phyloP scores from a whole-genome alignment of 2,797 vertebrate species.

The Ceyx erithaca region DNA sequence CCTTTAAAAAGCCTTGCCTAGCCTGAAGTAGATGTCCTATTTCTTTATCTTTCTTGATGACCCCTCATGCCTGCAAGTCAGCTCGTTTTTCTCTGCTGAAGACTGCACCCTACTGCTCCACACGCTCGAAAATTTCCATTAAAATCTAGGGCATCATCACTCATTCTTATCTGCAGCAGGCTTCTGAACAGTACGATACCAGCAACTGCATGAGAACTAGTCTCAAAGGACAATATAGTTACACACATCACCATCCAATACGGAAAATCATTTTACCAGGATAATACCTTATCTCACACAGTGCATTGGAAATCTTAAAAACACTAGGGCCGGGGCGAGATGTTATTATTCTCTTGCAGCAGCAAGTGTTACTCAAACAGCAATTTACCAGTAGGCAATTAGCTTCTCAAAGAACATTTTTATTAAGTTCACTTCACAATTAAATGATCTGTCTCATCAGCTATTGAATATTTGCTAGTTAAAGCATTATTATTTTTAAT shows the following conservation, averaged over 20 bases:
- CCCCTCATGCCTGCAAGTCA: slow-evolving; percentile 78
- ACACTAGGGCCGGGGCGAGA: slow-evolving; percentile 7
- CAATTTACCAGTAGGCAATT: slow-evolving; percentile 75
- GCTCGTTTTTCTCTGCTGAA: slow-evolving; percentile 82
- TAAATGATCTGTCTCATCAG: slow-evolving; percentile 60
- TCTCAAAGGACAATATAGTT: slow-evolving; percentile 74
- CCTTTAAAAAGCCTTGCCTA: slow-evolving; percentile 69
- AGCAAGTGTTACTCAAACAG: slow-evolving; percentile 75
- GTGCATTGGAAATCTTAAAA: slow-evolving; percentile 47
- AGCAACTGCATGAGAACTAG: slow-evolving; percentile 70
- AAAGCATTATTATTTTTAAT: slow-evolving; percentile 73
- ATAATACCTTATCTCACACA: slow-evolving; percentile 39
- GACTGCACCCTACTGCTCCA: slow-evolving; percentile 77
- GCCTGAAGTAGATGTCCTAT: slow-evolving; percentile 67
- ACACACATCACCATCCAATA: slow-evolving; percentile 50
- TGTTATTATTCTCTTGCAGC: slow-evolving; percentile 47
- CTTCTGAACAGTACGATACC: slow-evolving; percentile 69
- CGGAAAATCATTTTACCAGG: slow-evolving; percentile 64
- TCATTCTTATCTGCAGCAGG: slow-evolving; percentile 82
- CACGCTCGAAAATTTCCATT: slow-evolving; percentile 79
- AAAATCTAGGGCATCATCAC: slow-evolving; percentile 83
- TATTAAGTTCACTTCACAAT: slow-evolving; percentile 71
- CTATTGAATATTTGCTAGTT: slow-evolving; percentile 57
- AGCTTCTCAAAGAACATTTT: slow-evolving; percentile 74
- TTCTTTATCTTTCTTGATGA: slow-evolving; percentile 84